Percentiles rank a stretch among this genome's conserved stretches.
Evolutionary conservation across 1,140 invertebrate genomes (phyloP).

Genomic region (Aphidius gifuensis): DNA sequence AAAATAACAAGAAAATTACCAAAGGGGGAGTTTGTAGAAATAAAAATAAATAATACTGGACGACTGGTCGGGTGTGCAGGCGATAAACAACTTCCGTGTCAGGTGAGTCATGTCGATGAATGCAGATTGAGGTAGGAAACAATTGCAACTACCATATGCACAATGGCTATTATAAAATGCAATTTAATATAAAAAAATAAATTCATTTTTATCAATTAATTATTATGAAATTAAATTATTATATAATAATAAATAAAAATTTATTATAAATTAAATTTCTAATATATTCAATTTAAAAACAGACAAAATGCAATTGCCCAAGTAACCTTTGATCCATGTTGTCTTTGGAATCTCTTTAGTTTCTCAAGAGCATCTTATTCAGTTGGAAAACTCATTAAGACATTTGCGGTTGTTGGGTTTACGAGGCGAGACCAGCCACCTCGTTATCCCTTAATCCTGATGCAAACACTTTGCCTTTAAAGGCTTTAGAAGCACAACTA

Average conservation of each 20-base stretch:
- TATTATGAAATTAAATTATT: background rate
- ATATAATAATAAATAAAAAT: background rate
- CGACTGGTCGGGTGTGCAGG: no score
- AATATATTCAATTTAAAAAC: background rate
- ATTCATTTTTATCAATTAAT: background rate
- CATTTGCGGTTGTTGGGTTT: slow-evolving; percentile 22
- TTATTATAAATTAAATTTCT: background rate
- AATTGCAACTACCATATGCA: no score
- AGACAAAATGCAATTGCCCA: background rate
- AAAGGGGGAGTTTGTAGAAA: background rate
- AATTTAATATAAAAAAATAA: background rate
- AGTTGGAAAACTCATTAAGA: slow-evolving; percentile 25
- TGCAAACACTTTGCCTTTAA: slow-evolving; percentile 25
- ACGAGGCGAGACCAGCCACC: slow-evolving; percentile 18
- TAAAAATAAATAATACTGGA: no score
- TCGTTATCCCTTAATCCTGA: slow-evolving; percentile 25
- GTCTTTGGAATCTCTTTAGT: slow-evolving; percentile 13
- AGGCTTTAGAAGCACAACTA: slow-evolving; percentile 3
- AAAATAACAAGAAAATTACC: slow-evolving; percentile 12
- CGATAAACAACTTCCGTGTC: slow-evolving; percentile 9
- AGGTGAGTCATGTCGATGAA: background rate
- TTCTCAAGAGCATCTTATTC: slow-evolving; percentile 21
- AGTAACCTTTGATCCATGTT: slow-evolving; percentile 21
- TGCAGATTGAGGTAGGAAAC: background rate
- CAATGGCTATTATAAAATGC: background rate